Evolutionary conservation across 1,140 invertebrate species (phyloP), one percentile per base, ranked within the genome.

Genomic region (Drosophila kanapiae): DNA sequence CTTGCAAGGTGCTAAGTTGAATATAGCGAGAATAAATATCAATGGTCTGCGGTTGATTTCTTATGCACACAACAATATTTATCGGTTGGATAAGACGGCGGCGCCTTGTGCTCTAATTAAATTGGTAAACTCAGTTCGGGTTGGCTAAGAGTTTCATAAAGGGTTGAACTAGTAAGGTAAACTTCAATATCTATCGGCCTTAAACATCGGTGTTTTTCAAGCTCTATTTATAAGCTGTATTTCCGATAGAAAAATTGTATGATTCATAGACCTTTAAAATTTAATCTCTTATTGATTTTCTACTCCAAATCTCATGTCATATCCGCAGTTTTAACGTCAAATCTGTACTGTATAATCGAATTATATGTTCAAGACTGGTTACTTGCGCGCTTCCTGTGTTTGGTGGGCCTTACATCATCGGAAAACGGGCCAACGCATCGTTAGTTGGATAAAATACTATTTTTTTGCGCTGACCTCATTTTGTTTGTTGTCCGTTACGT

Each of bases 391-490:
- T 74, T 74, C 70, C 70, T 74, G 69, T 48, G 65, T n/a, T 27
- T 18, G 65, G 53, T 49, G 35, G 35, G 69, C 67, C 69, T 72
- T 74, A 74, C 70, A 74, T 74, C 70, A 74, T 60, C 68, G 68
- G 31, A 60, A 74, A 74, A 70, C 70, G 68, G 68, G 70, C 68
- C 67, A 72, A 74, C 68, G 70, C 70, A 74, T 72, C 68, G 70
- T 72, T 72, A 72, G 70, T 23, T 60, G 53, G n/a, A 71, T 59
- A 71, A 71, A 72, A 59, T 49, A 72, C 54, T 72, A 74, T 60
- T 42, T 71, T 64, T 45, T 72, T 38, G 69, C 31, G 23, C 53
- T 74, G 70, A 76, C 74, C 74, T 58, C 74, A 76, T 76, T 75
- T 74, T 56, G 38, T 63, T 47, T 56, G 54, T 63, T 42, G 72